These are phyloP conservation scores for Mya arenaria DNA, from an alignment of 1,140 invertebrate genomes.

Conservation along the genomic window DNA sequence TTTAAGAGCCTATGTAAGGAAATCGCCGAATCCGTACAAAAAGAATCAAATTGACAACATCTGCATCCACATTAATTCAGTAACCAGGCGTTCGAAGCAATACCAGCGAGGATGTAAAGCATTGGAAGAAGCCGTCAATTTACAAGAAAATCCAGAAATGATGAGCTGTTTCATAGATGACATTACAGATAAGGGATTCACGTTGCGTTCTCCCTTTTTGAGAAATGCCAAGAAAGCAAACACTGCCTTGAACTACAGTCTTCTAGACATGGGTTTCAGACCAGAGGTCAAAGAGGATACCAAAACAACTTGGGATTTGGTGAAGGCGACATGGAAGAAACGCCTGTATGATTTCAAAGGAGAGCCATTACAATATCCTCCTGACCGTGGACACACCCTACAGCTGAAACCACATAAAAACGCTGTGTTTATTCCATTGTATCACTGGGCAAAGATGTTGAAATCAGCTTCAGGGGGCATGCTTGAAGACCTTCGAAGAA, in stretches of 20 bases:
- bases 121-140: constrained; percentile 37
- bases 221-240: constrained; percentile 13
- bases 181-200: constrained; percentile 32
- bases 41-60: constrained; percentile 57
- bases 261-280: constrained; percentile 51
- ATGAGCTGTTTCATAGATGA: constrained; percentile 48
- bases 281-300: constrained; percentile 41
- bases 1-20: constrained; percentile 85
- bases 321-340: constrained; percentile 25
- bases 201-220: constrained; percentile 48
- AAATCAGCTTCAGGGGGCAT: not conserved
- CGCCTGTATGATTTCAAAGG: constrained; percentile 17
- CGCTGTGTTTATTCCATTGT: not conserved
- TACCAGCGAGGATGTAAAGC: constrained; percentile 54
- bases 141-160: constrained; percentile 46
- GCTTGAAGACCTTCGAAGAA: constrained; percentile 14
- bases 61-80: constrained; percentile 57
- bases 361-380: not conserved
- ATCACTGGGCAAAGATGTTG: constrained; percentile 9
- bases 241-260: constrained; percentile 45
- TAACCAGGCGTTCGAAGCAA: constrained; percentile 39
- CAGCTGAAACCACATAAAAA: constrained; percentile 1
- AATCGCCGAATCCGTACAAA: constrained; percentile 48
- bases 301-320: not conserved
- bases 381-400: not conserved